These are phyloP conservation scores for Elephas maximus DNA, from an alignment of 2,113 vertebrate genomes.

Conservation along the genomic window DNA sequence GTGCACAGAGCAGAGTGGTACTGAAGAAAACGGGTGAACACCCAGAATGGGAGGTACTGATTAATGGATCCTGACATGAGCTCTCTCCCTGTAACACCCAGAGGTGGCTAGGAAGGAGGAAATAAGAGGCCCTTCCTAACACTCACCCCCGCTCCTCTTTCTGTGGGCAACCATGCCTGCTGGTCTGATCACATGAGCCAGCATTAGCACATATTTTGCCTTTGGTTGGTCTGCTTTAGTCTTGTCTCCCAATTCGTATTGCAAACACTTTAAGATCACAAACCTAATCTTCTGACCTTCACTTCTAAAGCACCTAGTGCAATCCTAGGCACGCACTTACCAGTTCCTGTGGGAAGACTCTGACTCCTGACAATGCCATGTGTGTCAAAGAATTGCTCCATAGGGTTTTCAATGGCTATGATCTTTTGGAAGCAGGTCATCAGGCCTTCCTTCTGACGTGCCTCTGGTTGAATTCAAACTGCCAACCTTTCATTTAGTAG, in stretches of 20 bases:
- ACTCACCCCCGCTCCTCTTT: background rate
- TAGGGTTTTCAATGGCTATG: background rate
- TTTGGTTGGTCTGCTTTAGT: background rate
- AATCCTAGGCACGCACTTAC: no score
- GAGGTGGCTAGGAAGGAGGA: background rate
- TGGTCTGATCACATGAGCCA: background rate
- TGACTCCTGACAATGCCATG: background rate
- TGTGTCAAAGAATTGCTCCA: background rate
- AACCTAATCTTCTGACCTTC: background rate
- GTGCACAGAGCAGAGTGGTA: background rate
- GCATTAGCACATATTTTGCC: background rate
- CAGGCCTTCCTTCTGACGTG: background rate
- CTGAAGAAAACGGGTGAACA: background rate
- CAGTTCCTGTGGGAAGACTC: background rate
- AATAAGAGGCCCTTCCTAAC: background rate
- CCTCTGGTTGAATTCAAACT: background rate
- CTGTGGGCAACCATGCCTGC: background rate
- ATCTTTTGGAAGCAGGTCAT: background rate
- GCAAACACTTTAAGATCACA: background rate
- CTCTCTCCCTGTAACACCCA: background rate
- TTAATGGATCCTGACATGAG: background rate
- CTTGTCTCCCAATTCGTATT: background rate
- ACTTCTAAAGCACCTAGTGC: background rate
- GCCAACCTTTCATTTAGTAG: background rate
- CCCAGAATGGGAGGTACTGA: background rate